Evolutionary conservation across 2,797 vertebrate species (phyloP).

Genomic region (Macropodus opercularis): DNA sequence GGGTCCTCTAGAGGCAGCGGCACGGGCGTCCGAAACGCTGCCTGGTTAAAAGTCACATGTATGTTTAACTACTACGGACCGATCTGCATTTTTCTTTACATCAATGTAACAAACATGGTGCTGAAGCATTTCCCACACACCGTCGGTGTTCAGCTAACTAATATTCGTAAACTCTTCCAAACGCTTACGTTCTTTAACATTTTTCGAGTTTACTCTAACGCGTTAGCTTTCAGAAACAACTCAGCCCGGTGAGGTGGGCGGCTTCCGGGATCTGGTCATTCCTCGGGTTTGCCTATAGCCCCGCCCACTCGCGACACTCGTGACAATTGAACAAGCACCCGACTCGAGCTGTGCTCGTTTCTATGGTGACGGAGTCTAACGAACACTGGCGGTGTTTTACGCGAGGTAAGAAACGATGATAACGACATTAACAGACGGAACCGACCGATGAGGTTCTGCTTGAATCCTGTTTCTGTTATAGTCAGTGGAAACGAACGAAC

Average conservation of each 20-base stretch:
- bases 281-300: neutral
- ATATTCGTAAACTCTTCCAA: too few relatives aligned
- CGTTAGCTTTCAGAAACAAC: neutral
- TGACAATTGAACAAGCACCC: neutral
- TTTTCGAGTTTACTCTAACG: too few relatives aligned
- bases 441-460: too few relatives aligned
- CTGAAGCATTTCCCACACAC: too few relatives aligned
- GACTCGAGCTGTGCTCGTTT: neutral
- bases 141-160: neutral
- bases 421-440: too few relatives aligned
- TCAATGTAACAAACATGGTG: too few relatives aligned
- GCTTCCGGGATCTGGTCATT: too few relatives aligned
- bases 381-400: neutral
- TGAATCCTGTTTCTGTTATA: too few relatives aligned
- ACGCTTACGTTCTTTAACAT: too few relatives aligned
- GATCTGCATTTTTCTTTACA: neutral
- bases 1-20: constrained; percentile 45
- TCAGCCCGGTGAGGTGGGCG: neutral
- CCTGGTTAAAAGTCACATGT: constrained; percentile 56
- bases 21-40: constrained; percentile 15
- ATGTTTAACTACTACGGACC: neutral
- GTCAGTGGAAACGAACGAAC: too few relatives aligned
- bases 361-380: constrained; percentile 34
- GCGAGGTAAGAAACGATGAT: constrained; percentile 6
- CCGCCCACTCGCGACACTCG: neutral